phyloP scores from a whole-genome alignment of 2,888 invertebrate genomes.

The Mesorhabditis belari region DNA sequence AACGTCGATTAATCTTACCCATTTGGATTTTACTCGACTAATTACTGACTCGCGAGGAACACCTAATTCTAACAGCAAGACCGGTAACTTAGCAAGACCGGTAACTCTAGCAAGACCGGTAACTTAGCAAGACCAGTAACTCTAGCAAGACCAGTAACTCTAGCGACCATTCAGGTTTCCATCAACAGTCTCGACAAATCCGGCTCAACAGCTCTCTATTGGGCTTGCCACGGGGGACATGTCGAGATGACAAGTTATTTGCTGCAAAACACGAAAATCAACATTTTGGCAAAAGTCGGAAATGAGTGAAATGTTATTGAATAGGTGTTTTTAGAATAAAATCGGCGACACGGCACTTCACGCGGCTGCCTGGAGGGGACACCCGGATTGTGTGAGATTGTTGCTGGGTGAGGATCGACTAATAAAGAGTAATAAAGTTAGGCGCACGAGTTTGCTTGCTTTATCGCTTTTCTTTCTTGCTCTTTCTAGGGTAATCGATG shows the following conservation, averaged over 20 bases:
- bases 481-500: not conserved
- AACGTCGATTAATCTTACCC: no score
- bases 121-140: no score
- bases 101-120: no score
- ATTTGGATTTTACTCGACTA: no score
- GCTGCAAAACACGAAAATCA: conserved; percentile 47
- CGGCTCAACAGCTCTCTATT: conserved; percentile 65
- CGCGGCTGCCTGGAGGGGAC: conserved; percentile 63
- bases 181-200: conserved; percentile 65
- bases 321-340: conserved; percentile 60
- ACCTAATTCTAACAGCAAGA: no score
- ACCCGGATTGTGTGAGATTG: conserved; percentile 60
- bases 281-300: not conserved
- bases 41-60: no score
- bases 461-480: no score
- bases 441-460: no score
- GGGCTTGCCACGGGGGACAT: conserved; percentile 66
- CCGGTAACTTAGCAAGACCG: no score
- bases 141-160: no score
- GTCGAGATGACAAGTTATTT: conserved; percentile 60
- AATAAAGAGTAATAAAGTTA: conserved; percentile 43
- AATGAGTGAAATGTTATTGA: not conserved
- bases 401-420: no score
- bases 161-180: conserved; percentile 56
- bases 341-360: conserved; percentile 66